phyloP scores from a whole-genome alignment of 1,140 invertebrate species.

The Lasioglossum baleicum region DNA sequence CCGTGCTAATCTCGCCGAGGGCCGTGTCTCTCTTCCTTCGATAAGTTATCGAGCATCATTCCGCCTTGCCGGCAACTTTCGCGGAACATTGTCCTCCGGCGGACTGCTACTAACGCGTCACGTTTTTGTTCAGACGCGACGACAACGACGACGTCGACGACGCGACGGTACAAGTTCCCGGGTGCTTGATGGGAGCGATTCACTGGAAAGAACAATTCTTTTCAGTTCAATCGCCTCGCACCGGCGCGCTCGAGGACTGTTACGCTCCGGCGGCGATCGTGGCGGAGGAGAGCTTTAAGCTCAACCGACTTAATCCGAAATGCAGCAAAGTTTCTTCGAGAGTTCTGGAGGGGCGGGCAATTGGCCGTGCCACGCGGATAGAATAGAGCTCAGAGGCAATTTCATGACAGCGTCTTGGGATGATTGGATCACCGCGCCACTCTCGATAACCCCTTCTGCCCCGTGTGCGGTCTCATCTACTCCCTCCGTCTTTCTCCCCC shows the following conservation, averaged over 20 bases:
- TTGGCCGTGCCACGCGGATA: slow-evolving; percentile 71
- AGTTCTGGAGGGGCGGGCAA: slow-evolving; percentile 64
- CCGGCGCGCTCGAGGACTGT: slow-evolving; percentile 40
- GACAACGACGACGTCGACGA: background rate
- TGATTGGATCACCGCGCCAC: slow-evolving; percentile 74
- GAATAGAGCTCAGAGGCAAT: slow-evolving; percentile 73
- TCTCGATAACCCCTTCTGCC: slow-evolving; percentile 69
- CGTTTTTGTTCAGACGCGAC: slow-evolving; percentile 7
- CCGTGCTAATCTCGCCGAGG: background rate
- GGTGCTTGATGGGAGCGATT: slow-evolving; percentile 53
- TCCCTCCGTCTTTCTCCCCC: background rate
- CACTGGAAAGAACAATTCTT: slow-evolving; percentile 58
- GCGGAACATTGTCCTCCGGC: background rate
- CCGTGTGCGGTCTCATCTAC: slow-evolving; percentile 32
- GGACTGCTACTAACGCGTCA: slow-evolving; percentile 19
- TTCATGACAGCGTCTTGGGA: slow-evolving; percentile 75
- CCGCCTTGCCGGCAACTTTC: slow-evolving; percentile 26
- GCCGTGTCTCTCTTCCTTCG: slow-evolving; percentile 14
- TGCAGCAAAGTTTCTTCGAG: slow-evolving; percentile 69
- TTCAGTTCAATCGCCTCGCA: slow-evolving; percentile 54
- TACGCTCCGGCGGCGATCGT: slow-evolving; percentile 53
- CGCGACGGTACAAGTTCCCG: too few species aligned
- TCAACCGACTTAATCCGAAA: slow-evolving; percentile 68
- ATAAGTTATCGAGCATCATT: slow-evolving; percentile 46
- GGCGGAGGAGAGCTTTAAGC: slow-evolving; percentile 53